Evolutionary conservation across 1,140 invertebrate genomes (phyloP), one percentile per base, ranked within the genome.

Genomic region (Magallana gigas): DNA sequence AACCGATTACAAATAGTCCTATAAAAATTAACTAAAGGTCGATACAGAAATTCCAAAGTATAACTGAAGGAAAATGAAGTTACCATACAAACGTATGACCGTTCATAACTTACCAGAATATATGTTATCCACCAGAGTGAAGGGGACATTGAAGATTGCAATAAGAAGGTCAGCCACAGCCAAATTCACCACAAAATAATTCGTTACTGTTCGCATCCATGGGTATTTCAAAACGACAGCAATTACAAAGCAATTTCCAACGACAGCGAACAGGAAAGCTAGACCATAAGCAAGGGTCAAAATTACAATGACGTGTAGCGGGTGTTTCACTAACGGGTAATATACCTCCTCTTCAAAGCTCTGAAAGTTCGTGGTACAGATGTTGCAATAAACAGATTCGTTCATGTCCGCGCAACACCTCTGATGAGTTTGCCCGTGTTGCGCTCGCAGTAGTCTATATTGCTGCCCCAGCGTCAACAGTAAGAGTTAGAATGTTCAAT

Each of bases 141-240:
- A 96, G 0, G 98, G 97, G 76, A 98, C 95, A 93, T 98, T 98
- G 87, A 98, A 96, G 9, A 98, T 92, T 82, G 98, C 96, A 81
- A 99, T 98, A 92, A 99, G 95, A 86, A 99, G 97, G 94, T 99
- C 98, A 1, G 98, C 98, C 0, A 98, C 95, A 0, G 98, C 98
- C 90, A 99, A 95, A 93, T 98, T 98, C 7, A 98, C 97, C 90
- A 99, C 97, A 94, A 98, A 98, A 92, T 97, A 97, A 95, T 98
- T 98, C 1, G 98, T 98, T 11, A 98, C 97, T 92, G 97, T 98
- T 64, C 97, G 95, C 97, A 99, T 98, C 0, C 96, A 95, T 57
- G 96, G 96, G 92, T 98, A 98, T 36, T 97, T 95, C 87, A 97
- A 97, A 1, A 99, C 97, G 0, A 98, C 98, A 6, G 97, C 95